Base-by-base conservation (phyloP, 1,140 invertebrate species). In the Amphibalanus amphitrite region DNA sequence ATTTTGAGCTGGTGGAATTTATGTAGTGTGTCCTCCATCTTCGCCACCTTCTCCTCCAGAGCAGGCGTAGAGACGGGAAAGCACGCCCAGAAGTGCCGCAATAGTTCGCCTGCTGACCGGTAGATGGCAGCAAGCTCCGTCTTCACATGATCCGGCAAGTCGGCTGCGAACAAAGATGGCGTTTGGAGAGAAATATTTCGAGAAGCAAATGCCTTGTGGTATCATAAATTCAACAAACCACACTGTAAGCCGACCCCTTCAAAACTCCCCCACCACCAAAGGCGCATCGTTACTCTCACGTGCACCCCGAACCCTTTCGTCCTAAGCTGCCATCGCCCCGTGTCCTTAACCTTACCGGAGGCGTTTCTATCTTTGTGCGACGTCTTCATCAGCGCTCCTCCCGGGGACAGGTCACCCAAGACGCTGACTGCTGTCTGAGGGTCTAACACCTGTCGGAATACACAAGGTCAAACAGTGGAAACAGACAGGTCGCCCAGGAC, bases 51-150 rank as follows among this genome's bases (percentile, higher is more conserved):
- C 38, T 91, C 88, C 78, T 92, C 88, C 20, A 89, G 80, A 70
- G 87, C 85, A 59, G 87, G 84, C 13, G 88, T 89, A 0, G 89
- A 92, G 20, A 90, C 88, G 69, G 94, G 95, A 82, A 97, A 96
- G 80, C 92, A 92, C 30, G 87, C 84, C 94, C 95, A 98, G 82
- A 97, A 95, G 81, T 97, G 93, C 72, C 90, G 86, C 13, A 97
- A 80, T 67, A 98, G 81, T 82, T 97, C 94, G 74, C 90, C 88
- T 1, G 90, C 82, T 25, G 91, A 91, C 23, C 89, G 83, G 82
- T 97, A 97, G 38, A 95, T 82, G 72, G 88, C 86, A 67, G 88
- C 84, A 20, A 97, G 82, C 20, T 69, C 71, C n/a, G 47, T 71
- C 13, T 29, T 67, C 17, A 74, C 29, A 65, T 74, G 69, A 23